A percentile compares a stretch with the other conserved stretches of the same genome.
Evolutionary conservation across 2,797 vertebrate species (phyloP).

Genomic region (Melanotaenia pygmaea): DNA sequence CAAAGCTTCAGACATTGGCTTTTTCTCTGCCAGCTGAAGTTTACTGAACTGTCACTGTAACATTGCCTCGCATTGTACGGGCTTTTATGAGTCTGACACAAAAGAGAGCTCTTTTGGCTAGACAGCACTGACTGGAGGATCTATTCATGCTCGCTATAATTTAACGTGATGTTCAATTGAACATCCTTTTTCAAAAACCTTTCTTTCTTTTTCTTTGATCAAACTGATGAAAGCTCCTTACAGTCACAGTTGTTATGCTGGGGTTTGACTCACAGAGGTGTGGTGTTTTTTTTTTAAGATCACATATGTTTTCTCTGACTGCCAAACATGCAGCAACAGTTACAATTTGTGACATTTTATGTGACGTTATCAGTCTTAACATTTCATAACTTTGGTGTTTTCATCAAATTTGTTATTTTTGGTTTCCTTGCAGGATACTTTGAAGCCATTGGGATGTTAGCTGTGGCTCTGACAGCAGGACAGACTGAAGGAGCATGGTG

Average conservation of each 20-base stretch:
- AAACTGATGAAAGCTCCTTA: slow-evolving; percentile 31
- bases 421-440: slow-evolving; percentile 62
- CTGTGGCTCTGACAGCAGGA: slow-evolving; percentile 60
- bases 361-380: background rate
- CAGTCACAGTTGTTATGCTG: slow-evolving; percentile 49
- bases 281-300: slow-evolving; percentile 33
- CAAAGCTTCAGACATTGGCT: background rate
- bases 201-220: slow-evolving; percentile 20
- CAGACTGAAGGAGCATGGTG: slow-evolving; percentile 94
- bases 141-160: slow-evolving; percentile 38
- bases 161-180: slow-evolving; percentile 45
- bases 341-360: background rate
- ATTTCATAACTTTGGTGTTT: background rate
- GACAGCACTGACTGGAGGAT: slow-evolving; percentile 28
- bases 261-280: slow-evolving; percentile 22
- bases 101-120: slow-evolving; percentile 27
- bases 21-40: background rate
- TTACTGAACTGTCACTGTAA: slow-evolving; percentile 21
- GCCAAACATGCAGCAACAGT: slow-evolving; percentile 21
- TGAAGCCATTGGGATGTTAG: slow-evolving; percentile 88
- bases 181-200: background rate
- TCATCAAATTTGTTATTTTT: background rate
- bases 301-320: slow-evolving; percentile 36
- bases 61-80: slow-evolving; percentile 10
- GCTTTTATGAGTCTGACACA: slow-evolving; percentile 16